Base-by-base conservation (phyloP, 2,113 vertebrate genomes). In the Astur gentilis region DNA sequence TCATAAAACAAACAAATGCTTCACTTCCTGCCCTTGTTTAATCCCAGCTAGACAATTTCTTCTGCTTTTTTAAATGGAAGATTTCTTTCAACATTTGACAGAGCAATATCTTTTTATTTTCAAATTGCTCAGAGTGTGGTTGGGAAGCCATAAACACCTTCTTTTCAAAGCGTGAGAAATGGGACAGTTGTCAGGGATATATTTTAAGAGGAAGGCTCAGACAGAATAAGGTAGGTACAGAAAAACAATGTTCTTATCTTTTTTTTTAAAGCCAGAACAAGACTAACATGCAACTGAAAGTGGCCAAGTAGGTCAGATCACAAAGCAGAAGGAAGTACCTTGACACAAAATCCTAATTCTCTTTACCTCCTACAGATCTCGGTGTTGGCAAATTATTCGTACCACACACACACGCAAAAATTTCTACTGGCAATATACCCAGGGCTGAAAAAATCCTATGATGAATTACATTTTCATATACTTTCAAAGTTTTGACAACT, bases 1-100 rank as follows among this genome's bases (percentile, higher is more conserved):
- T 94, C 91, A 90, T 88, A 95, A 97, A 97, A 95, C 92, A 98
- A 97, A 97, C 95, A 96, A 71, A 86, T 6, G 55, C 81, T 96
- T 96, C 79, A 79, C 87, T 93, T 73, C 57, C 89, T 89, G 52
- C 78, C 84, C 88, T 84, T 86, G 81, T 94, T 97, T 95, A 93
- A 96, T 97, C 75, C 86, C 93, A 97, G 95, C n/a, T 29, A 78
- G 83, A 78, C 45, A 62, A 88, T 70, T 93, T 91, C 83, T 86
- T 93, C 92, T 92, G 75, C 87, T 79, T 89, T 93, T 88, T 40
- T 73, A 83, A 84, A 44, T 44, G 29, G 57, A 72, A 66, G 36
- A 87, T 70, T 83, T 88, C 87, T 97, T 79, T 94, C 44, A n/a
- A 29, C 42, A 2, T 66, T 86, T 81, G 77, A 87, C 60, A 80